Evolutionary conservation across 2,888 invertebrate species (phyloP), one percentile per base, ranked within the genome.

Genomic region (Trilocha varians): DNA sequence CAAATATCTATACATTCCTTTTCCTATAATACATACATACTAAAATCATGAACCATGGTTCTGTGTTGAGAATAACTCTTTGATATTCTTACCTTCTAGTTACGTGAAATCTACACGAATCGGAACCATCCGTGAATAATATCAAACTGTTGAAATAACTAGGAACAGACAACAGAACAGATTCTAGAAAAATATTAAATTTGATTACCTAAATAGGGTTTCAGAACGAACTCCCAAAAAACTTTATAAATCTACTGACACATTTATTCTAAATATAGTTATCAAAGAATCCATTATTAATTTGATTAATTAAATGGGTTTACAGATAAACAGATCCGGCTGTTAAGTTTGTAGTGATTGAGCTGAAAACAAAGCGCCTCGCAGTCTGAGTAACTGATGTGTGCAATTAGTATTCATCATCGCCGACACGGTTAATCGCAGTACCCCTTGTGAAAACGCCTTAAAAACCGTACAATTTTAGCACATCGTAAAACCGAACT

Each of bases 331-430:
- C 25, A 25, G 38, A 38, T 38, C 35, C 34, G 32, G 36, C 39
- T 9, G 39, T 18, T 43, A 39, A 43, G 36, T 43, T 36, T 34
- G 39, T 35, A 16, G 38, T 38, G 34, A 42, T 42, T 42, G 41
- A 48, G 46, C 45, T 46, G 45, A 36, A 40, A 43, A 50, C 57
- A 59, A 51, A 61, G 71, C 71, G 71, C 66, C 71, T 55, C 50
- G 67, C 71, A 55, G 71, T 71, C 71, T 71, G 50, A 47, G 41
- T 52, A 43, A 49, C 45, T 53, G 52, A 50, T 52, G 43, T 47
- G 49, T 41, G 48, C 49, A 50, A 53, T 52, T 48, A 53, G 44
- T 49, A 52, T 50, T 52, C 42, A 52, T 47, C 47, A 54, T 46
- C 36, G 44, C 48, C 49, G 49, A 52, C 50, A 46, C 40, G 38